These are phyloP conservation scores for Anastatus disparis DNA, from an alignment of 1,140 invertebrate genomes.

Conservation along the genomic window DNA sequence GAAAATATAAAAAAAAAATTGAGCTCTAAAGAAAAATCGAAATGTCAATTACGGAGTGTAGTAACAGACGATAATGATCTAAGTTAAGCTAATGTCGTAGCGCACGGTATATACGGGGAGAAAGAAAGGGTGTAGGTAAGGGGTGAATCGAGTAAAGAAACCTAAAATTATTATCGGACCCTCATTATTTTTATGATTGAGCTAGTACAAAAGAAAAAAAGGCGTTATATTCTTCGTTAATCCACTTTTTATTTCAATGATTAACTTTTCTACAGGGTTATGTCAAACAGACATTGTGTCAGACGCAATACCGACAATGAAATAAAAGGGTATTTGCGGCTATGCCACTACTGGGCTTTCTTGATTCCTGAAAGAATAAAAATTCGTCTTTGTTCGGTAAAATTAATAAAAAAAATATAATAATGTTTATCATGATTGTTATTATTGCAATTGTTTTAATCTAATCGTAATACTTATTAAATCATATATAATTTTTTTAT, in stretches of 20 bases:
- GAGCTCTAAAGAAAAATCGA: constrained; percentile 19
- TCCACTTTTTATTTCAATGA: constrained; percentile 13
- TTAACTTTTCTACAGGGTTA: constrained; percentile 1
- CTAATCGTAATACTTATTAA: too few species aligned
- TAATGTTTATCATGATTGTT: too few species aligned
- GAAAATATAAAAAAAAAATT: neutral
- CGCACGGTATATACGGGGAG: too few species aligned
- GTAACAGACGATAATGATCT: constrained; percentile 6
- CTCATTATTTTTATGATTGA: constrained; percentile 17
- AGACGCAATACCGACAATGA: neutral
- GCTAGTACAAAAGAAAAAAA: neutral
- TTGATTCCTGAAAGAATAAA: too few species aligned
- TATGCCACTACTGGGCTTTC: too few species aligned
- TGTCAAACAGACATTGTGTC: neutral
- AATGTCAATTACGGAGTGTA: constrained; percentile 24
- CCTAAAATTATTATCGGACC: constrained; percentile 20
- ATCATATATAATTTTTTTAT: too few species aligned
- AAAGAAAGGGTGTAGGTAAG: too few species aligned
- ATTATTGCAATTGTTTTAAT: too few species aligned
- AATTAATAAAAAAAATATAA: too few species aligned
- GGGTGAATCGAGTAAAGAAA: too few species aligned
- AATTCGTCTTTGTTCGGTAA: too few species aligned
- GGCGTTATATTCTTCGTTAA: constrained; percentile 13
- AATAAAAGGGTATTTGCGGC: too few species aligned
- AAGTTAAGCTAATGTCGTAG: constrained; percentile 20